Evolutionary conservation across 2,113 vertebrate species (phyloP).

Genomic region (Channa maculata): DNA sequence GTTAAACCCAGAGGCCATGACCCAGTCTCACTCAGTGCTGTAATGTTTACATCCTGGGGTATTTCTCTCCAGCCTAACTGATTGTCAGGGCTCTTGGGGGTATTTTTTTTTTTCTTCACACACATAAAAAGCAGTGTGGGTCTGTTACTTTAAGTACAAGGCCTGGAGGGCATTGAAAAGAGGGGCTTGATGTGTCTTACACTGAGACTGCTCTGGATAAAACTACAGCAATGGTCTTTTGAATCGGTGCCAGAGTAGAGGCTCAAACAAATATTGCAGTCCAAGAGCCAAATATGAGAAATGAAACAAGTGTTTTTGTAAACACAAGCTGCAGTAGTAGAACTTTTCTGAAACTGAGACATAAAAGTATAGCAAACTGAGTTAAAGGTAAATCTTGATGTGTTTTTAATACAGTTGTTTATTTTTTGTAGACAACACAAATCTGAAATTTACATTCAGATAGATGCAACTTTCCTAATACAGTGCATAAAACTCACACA

Average conservation of each 20-base stretch:
- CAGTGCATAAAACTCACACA: constrained; percentile 15
- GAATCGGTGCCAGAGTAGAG: constrained; percentile 40
- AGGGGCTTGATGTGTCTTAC: constrained; percentile 61
- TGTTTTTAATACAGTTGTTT: neutral
- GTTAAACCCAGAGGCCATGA: constrained; percentile 70
- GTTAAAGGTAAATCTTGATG: constrained; percentile 12
- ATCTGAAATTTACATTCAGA: constrained; percentile 12
- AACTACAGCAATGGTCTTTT: constrained; percentile 38
- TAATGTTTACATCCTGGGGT: constrained; percentile 77
- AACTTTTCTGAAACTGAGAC: neutral
- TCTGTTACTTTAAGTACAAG: constrained; percentile 68
- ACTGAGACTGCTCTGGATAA: constrained; percentile 51
- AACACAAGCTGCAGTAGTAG: constrained; percentile 12
- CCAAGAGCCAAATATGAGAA: constrained; percentile 39
- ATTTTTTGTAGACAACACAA: constrained; percentile 1
- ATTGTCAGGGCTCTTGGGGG: constrained; percentile 62
- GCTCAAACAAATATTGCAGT: constrained; percentile 36
- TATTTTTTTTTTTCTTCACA: constrained; percentile 44
- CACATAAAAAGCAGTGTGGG: constrained; percentile 68
- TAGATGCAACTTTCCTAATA: constrained; percentile 20
- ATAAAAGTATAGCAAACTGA: neutral
- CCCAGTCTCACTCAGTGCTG: constrained; percentile 65
- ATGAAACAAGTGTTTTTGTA: constrained; percentile 33
- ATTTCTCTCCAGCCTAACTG: constrained; percentile 68
- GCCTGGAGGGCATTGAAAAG: constrained; percentile 61